Base-by-base conservation (phyloP, 2,797 vertebrate genomes). In the Meda fulgida region DNA sequence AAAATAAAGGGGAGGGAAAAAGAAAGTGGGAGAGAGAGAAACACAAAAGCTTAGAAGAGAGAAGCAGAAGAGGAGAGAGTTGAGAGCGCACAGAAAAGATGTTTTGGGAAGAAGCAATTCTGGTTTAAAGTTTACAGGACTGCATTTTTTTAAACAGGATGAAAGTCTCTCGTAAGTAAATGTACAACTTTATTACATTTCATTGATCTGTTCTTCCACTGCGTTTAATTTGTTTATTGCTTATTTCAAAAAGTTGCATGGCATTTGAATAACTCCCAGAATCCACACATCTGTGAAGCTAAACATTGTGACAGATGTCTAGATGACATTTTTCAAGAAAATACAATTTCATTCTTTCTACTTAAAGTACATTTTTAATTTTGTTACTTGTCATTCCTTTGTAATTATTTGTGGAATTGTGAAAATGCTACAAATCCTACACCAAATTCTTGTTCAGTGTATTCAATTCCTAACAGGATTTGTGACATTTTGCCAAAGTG, bases 101-200 rank as follows among this genome's bases (percentile, higher is more conserved):
- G 70, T 51, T 53, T 21, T 55, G 60, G 69, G 26, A 58, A 18
- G 40, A 18, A 21, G 29, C 71, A 46, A 75, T 43, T 40, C 31
- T 67, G 78, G 34, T 78, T 85, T 69, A 72, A 80, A 63, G 55
- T 69, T 85, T 60, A 71, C 9, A 48, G 46, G 2, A 36, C 70
- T 63, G 58, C 7, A 36, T 43, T 26, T 58, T 26, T 60, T 16
- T 19, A 10, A 34, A 38, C 67, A 85, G 36, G 7, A 90, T 90
- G 89, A 90, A 88, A 87, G 82, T 88, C 48, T 90, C 88, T 69
- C 87, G 89, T 90, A 51, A 90, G 89, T 90, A 78, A 71, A 7
- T 53, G 40, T 38, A 21, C n/a, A 2, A n/a, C 26, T 79, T 72
- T 66, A 26, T 43, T 1, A 4, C 10, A 19, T 14, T 34, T 70